Evolutionary conservation across 1,140 invertebrate genomes (phyloP).

Genomic region (Pygmarrhopalites habei): DNA sequence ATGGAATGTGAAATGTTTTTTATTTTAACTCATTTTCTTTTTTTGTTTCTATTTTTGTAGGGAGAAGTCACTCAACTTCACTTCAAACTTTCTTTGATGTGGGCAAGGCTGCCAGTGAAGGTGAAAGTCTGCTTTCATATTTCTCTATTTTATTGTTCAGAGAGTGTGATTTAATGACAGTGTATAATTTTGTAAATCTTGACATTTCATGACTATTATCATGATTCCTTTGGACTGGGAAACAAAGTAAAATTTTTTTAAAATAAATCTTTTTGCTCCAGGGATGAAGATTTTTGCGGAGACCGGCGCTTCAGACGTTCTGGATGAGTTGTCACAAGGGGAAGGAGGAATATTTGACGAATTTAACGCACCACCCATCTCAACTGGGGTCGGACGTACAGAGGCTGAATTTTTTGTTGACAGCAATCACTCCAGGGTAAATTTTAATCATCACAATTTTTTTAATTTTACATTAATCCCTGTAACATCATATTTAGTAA

Average conservation of each 20-base stretch:
- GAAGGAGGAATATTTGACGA: conserved; percentile 63
- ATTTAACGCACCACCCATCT: conserved; percentile 69
- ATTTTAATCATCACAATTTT: neutral
- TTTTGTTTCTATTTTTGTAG: neutral
- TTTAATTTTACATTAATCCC: too few species aligned
- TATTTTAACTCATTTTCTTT: neutral
- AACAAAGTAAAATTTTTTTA: too few species aligned
- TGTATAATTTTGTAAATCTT: neutral
- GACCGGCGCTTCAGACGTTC: conserved; percentile 60
- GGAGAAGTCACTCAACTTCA: neutral
- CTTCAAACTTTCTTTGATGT: neutral
- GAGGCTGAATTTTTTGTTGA: conserved; percentile 81
- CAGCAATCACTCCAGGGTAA: conserved; percentile 74
- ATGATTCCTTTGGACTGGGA: neutral
- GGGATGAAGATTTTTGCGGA: conserved; percentile 76
- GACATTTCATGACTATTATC: neutral
- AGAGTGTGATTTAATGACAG: conserved; percentile 47
- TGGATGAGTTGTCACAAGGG: conserved; percentile 55
- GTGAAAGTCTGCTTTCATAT: neutral
- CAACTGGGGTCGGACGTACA: conserved; percentile 65
- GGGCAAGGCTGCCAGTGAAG: neutral
- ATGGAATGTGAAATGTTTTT: too few species aligned
- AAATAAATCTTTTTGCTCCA: conserved; percentile 42
- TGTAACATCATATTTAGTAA: too few species aligned
- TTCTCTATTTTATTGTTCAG: neutral